Evolutionary conservation across 2,888 invertebrate genomes (phyloP).

Genomic region (Catonia carolina): DNA sequence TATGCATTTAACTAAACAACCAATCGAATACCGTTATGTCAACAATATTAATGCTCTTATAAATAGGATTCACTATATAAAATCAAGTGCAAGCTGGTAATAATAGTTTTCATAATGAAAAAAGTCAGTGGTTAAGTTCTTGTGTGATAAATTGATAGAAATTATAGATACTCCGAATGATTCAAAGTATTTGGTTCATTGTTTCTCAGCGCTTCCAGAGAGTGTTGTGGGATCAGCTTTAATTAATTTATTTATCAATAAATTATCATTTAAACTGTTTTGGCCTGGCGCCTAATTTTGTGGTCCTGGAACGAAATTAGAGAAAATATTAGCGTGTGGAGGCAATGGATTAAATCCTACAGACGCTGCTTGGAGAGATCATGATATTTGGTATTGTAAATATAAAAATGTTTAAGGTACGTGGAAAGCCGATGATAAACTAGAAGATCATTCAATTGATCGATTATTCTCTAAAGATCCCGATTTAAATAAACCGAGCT

Average conservation of each 20-base stretch:
- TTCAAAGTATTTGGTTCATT: neutral
- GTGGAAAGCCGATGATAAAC: neutral
- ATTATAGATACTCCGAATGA: neutral
- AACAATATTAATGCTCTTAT: neutral
- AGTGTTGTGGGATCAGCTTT: constrained; percentile 11
- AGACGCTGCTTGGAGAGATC: constrained; percentile 8
- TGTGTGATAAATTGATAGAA: neutral
- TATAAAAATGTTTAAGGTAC: neutral
- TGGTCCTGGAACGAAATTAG: constrained; percentile 24
- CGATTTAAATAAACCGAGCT: neutral
- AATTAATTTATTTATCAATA: constrained; percentile 21
- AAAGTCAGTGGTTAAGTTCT: neutral
- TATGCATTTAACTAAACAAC: neutral
- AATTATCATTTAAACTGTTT: constrained; percentile 20
- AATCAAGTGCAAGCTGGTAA: neutral
- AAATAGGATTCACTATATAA: neutral
- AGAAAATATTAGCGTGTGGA: constrained; percentile 15
- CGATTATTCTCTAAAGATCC: neutral
- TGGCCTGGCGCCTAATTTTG: constrained; percentile 12
- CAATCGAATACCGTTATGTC: neutral
- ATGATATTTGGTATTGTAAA: constrained; percentile 17
- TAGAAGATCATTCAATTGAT: neutral
- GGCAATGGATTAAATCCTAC: constrained; percentile 13
- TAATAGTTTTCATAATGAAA: neutral
- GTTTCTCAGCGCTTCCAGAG: neutral